Evolutionary conservation across 1,140 invertebrate species (phyloP).

Genomic region (Caenorhabditis elegans): DNA sequence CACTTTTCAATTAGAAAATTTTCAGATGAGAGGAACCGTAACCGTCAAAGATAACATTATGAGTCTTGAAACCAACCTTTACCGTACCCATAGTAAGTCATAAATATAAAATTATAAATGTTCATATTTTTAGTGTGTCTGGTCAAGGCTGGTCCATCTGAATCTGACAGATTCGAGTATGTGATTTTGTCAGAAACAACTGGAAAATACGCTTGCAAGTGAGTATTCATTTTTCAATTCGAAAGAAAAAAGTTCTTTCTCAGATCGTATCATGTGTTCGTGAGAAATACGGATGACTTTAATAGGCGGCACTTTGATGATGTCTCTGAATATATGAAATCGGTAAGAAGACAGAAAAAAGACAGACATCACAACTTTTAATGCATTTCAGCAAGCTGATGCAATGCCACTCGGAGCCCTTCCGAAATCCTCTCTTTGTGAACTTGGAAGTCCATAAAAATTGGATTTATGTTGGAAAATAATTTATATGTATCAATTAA

Average conservation of each 20-base stretch:
- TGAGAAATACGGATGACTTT: slow-evolving; percentile 48
- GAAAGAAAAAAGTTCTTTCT: background rate
- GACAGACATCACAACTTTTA: background rate
- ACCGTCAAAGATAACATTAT: slow-evolving; percentile 21
- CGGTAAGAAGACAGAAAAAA: slow-evolving; percentile 14
- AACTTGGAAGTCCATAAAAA: background rate
- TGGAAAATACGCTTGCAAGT: slow-evolving; percentile 42
- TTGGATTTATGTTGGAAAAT: background rate
- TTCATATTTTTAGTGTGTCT: slow-evolving; percentile 41
- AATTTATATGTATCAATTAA: slow-evolving; percentile 23
- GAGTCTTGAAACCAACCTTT: slow-evolving; percentile 12
- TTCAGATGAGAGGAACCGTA: slow-evolving; percentile 34
- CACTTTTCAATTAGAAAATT: background rate
- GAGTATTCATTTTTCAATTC: background rate
- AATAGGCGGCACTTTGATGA: slow-evolving; percentile 47
- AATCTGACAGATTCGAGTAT: slow-evolving; percentile 44
- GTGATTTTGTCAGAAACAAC: slow-evolving; percentile 48
- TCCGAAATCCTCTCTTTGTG: slow-evolving; percentile 35
- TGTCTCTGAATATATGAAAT: slow-evolving; percentile 47
- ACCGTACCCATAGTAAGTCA: slow-evolving; percentile 37
- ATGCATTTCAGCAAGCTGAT: slow-evolving; percentile 22
- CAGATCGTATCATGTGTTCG: slow-evolving; percentile 48
- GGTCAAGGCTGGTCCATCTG: slow-evolving; percentile 44
- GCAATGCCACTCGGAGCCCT: slow-evolving; percentile 26
- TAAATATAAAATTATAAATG: background rate